phyloP scores from a whole-genome alignment of 1,140 invertebrate genomes.

The Cyclargus thomasi region DNA sequence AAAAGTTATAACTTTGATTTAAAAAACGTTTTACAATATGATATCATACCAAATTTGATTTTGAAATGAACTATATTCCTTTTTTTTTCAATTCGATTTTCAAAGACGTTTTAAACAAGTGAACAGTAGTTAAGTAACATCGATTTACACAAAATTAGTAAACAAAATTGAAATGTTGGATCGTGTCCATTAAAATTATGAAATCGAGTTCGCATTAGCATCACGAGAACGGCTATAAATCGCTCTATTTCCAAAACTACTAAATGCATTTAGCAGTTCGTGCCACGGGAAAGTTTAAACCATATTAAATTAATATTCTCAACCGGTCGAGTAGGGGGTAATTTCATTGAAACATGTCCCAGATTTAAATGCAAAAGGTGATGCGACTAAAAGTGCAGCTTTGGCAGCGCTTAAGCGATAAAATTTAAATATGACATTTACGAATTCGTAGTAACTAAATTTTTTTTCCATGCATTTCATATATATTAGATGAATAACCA shows the following conservation, averaged over 20 bases:
- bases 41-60: no score
- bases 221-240: not conserved
- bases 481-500: no score
- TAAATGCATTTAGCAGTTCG: conserved; percentile 11
- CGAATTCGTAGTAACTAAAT: not conserved
- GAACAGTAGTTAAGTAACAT: no score
- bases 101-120: no score
- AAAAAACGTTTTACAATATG: not conserved
- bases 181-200: no score
- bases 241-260: not conserved
- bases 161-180: no score
- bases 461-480: no score
- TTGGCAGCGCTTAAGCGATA: not conserved
- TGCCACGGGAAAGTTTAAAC: conserved; percentile 14
- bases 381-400: not conserved
- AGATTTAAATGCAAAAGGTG: conserved; percentile 7
- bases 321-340: not conserved
- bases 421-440: not conserved
- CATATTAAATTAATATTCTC: conserved; percentile 10
- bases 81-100: no score
- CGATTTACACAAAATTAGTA: not conserved
- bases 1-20: no score
- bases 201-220: not conserved
- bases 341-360: conserved; percentile 12
- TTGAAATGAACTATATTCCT: no score